Percentiles rank a stretch among this genome's conserved stretches.
Evolutionary conservation across 2,797 vertebrate species (phyloP).

Genomic region (Potorous gilbertii): DNA sequence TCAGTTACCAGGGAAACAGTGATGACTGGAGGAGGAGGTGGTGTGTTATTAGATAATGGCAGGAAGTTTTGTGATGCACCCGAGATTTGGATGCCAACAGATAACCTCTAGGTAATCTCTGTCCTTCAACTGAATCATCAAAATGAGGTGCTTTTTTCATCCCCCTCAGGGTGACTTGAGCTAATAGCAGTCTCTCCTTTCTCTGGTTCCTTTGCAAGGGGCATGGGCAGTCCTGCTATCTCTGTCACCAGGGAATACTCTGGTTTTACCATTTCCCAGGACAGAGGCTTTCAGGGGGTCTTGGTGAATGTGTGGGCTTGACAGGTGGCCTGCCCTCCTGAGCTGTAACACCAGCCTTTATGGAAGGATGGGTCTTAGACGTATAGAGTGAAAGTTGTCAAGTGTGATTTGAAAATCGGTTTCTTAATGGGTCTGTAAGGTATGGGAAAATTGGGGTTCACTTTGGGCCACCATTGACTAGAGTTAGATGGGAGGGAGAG

Average conservation of each 20-base stretch:
- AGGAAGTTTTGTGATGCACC: constrained; percentile 72
- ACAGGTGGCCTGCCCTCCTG: background rate
- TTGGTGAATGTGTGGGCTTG: background rate
- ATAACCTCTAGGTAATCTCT: constrained; percentile 48
- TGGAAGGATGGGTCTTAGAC: background rate
- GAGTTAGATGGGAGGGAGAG: background rate
- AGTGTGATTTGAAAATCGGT: background rate
- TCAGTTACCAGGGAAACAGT: constrained; percentile 77
- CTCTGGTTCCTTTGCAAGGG: constrained; percentile 29
- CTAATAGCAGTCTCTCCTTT: constrained; percentile 36
- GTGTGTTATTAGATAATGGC: constrained; percentile 73
- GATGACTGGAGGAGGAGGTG: constrained; percentile 58
- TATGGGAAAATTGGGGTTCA: background rate
- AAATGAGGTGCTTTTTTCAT: constrained; percentile 1
- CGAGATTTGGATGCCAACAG: constrained; percentile 58
- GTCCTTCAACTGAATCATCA: constrained; percentile 43
- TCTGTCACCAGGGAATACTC: background rate
- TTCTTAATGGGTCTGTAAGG: background rate
- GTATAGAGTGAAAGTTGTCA: background rate
- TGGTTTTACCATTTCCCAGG: background rate
- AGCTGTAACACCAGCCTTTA: background rate
- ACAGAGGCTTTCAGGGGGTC: constrained; percentile 13
- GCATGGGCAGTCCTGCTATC: background rate
- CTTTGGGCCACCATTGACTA: background rate
- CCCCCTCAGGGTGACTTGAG: constrained; percentile 16